Evolutionary conservation across 2,797 vertebrate genomes (phyloP).

Genomic region (Thaleichthys pacificus): DNA sequence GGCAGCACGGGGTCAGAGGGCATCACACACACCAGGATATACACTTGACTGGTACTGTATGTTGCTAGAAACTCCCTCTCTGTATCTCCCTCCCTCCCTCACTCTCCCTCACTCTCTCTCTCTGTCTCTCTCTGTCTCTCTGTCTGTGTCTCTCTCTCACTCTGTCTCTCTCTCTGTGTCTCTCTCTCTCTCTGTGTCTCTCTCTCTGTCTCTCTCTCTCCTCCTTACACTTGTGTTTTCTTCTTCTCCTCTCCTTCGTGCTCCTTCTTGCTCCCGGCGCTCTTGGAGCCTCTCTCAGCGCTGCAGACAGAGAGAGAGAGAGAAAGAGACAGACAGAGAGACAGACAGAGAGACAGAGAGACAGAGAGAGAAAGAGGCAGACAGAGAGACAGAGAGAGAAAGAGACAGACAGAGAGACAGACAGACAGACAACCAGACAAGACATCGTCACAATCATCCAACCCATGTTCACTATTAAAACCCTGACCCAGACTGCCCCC

Average conservation of each 20-base stretch:
- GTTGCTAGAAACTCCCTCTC: background rate
- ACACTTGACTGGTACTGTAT: background rate
- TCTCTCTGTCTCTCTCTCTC: background rate
- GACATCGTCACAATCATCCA: too few species aligned
- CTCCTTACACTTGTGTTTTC: conserved; percentile 54
- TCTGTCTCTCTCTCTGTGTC: background rate
- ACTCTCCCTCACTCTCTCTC: background rate
- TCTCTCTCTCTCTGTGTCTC: background rate
- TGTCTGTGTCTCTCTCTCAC: background rate
- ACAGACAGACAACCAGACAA: too few species aligned
- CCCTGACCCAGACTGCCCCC: too few species aligned
- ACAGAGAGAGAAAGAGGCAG: background rate
- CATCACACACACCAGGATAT: background rate
- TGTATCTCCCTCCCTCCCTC: background rate
- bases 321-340: too few species aligned
- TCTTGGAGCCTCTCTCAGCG: conserved; percentile 28
- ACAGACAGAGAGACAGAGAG: too few species aligned
- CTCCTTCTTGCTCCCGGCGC: conserved; percentile 28
- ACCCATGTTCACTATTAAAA: too few species aligned
- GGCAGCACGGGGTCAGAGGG: conserved; percentile 26
- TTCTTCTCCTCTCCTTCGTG: conserved; percentile 32
- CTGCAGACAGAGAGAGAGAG: conserved; percentile 16
- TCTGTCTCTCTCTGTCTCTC: background rate
- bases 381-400: background rate
- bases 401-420: too few species aligned